A percentile compares a stretch with the other conserved stretches of the same genome.
phyloP scores from a whole-genome alignment of 2,797 vertebrate species.

The Streptopelia turtur region DNA sequence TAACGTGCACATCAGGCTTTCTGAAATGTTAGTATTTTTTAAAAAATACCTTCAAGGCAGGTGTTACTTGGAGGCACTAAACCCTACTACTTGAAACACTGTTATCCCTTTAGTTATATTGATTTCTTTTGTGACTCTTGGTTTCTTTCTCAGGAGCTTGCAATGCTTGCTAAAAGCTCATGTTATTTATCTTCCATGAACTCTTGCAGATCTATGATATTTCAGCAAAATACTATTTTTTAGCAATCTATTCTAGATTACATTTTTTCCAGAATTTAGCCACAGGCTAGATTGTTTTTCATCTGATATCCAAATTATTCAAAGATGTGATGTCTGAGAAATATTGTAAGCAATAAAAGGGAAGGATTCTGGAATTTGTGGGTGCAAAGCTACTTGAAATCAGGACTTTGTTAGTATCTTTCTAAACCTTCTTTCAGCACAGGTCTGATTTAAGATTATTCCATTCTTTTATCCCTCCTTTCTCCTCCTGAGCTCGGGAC shows the following conservation, averaged over 20 bases:
- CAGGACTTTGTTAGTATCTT: neutral
- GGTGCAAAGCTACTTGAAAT: neutral
- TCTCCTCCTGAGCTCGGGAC: neutral
- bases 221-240: slow-evolving; percentile 25
- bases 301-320: neutral
- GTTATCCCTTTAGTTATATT: slow-evolving; percentile 24
- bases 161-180: slow-evolving; percentile 15
- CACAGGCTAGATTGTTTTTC: neutral
- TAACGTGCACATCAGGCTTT: neutral
- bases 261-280: neutral
- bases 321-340: neutral
- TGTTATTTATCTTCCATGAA: slow-evolving; percentile 23
- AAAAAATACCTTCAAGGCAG: neutral
- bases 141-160: slow-evolving; percentile 11
- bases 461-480: neutral
- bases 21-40: slow-evolving; percentile 17
- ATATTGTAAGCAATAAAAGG: neutral
- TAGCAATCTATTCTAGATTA: neutral
- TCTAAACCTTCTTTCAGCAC: neutral
- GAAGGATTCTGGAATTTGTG: neutral
- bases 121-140: slow-evolving; percentile 46
- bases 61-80: slow-evolving; percentile 18
- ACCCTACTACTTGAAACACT: neutral
- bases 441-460: neutral
- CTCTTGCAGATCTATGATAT: neutral